phyloP scores from a whole-genome alignment of 1,140 invertebrate species.

The Orussus abietinus region DNA sequence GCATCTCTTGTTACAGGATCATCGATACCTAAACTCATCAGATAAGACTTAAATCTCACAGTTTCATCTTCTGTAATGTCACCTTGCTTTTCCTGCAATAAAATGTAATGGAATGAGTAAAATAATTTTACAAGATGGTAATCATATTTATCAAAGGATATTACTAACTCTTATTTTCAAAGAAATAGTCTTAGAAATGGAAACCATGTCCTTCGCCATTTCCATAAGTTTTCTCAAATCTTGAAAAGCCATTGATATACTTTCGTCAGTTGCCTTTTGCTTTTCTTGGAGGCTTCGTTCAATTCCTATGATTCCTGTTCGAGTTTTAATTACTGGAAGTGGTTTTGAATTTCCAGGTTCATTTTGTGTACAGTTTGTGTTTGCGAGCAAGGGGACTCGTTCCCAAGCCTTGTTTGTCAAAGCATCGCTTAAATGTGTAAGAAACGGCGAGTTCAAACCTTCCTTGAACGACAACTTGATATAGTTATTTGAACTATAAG shows the following conservation, averaged over 20 bases:
- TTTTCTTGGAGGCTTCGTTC: conserved; percentile 88
- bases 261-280: conserved; percentile 84
- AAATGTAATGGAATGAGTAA: no score
- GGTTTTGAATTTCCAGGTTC: conserved; percentile 31
- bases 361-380: conserved; percentile 22
- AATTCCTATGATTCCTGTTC: conserved; percentile 92
- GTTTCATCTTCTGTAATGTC: conserved; percentile 98
- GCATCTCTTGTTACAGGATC: conserved; percentile 93
- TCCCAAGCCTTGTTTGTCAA: conserved; percentile 65
- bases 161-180: conserved; percentile 83
- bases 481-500: conserved; percentile 67
- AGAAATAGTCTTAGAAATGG: conserved; percentile 87
- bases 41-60: conserved; percentile 90
- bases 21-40: conserved; percentile 94
- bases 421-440: conserved; percentile 60
- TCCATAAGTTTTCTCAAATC: conserved; percentile 92
- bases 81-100: conserved; percentile 84
- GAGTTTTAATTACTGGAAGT: conserved; percentile 61
- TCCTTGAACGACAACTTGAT: conserved; percentile 88
- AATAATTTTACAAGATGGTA: no score
- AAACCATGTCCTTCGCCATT: conserved; percentile 97
- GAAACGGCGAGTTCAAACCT: conserved; percentile 71
- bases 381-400: conserved; percentile 31
- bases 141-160: no score
- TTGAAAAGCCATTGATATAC: conserved; percentile 90